A percentile compares a stretch with the other conserved stretches of the same genome.
Conservation (phyloP, 2,888 invertebrate genomes). For the Thymelicus acteon region DNA sequence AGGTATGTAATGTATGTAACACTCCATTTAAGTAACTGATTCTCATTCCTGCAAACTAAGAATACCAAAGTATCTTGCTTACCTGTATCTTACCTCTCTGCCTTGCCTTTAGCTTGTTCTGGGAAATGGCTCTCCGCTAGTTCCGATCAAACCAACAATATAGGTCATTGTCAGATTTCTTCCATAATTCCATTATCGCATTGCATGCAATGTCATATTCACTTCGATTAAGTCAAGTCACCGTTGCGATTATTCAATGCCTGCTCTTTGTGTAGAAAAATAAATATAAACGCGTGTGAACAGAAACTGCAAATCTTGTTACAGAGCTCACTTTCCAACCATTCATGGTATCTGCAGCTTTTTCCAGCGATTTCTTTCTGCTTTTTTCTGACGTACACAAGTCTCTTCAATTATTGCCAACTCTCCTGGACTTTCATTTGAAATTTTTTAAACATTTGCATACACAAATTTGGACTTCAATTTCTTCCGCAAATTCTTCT, state of each 20-base stretch:
- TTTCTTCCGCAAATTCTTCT: too few relatives aligned
- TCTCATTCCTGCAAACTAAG: too few relatives aligned
- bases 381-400: constrained; percentile 59
- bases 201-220: constrained; percentile 1
- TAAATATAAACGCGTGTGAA: constrained; percentile 71
- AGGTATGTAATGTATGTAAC: too few relatives aligned
- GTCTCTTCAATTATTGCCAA: constrained; percentile 64
- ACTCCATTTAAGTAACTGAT: too few relatives aligned
- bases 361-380: constrained; percentile 79
- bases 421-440: constrained; percentile 60
- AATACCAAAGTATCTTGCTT: too few relatives aligned
- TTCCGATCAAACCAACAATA: background rate
- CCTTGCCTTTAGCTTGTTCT: background rate
- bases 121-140: background rate
- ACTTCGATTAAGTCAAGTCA: background rate
- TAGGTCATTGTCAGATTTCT: constrained; percentile 1
- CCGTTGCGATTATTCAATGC: constrained; percentile 9
- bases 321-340: constrained; percentile 80
- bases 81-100: background rate
- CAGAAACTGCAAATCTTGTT: constrained; percentile 72
- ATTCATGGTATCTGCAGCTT: constrained; percentile 80
- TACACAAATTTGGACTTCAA: too few relatives aligned
- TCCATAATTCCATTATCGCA: constrained; percentile 10
- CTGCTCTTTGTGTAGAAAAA: constrained; percentile 15
- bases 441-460: background rate